These are phyloP conservation scores for Caenorhabditis imperialis DNA, from an alignment of 2,888 invertebrate genomes.

Conservation along the genomic window DNA sequence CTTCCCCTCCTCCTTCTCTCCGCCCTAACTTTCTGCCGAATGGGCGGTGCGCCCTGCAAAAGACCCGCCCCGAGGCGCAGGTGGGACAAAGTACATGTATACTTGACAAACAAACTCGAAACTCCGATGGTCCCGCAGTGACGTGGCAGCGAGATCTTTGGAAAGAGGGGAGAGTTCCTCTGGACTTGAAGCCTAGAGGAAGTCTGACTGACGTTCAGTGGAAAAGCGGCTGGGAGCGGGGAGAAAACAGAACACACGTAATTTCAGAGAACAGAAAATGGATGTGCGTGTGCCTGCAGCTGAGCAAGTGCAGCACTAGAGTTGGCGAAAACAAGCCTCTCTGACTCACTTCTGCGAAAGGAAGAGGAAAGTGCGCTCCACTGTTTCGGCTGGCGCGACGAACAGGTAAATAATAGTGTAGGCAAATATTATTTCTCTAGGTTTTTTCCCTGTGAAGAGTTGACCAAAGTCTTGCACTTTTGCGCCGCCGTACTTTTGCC, in stretches of 20 bases:
- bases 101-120: conserved; percentile 29
- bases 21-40: too few species aligned
- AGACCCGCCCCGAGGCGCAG: conserved; percentile 26
- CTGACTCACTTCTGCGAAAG: conserved; percentile 29
- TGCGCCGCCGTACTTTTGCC: conserved; percentile 5
- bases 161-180: too few species aligned
- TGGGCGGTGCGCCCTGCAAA: conserved; percentile 8
- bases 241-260: conserved; percentile 15
- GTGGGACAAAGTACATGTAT: conserved; percentile 34
- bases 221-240: conserved; percentile 13
- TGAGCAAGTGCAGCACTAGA: too few species aligned
- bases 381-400: too few species aligned
- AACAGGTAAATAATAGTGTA: conserved; percentile 52
- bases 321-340: neutral
- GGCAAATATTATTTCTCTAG: conserved; percentile 36
- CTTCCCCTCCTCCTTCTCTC: too few species aligned
- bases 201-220: conserved; percentile 18
- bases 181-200: too few species aligned
- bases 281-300: neutral
- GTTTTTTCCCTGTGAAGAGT: conserved; percentile 3
- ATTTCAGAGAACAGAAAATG: conserved; percentile 43
- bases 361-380: conserved; percentile 24
- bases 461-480: too few species aligned
- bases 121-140: too few species aligned
- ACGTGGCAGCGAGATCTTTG: conserved; percentile 11